Percentiles rank a stretch among this genome's conserved stretches.
Conservation (phyloP, 2,113 vertebrate species). For the Gopherus flavomarginatus region DNA sequence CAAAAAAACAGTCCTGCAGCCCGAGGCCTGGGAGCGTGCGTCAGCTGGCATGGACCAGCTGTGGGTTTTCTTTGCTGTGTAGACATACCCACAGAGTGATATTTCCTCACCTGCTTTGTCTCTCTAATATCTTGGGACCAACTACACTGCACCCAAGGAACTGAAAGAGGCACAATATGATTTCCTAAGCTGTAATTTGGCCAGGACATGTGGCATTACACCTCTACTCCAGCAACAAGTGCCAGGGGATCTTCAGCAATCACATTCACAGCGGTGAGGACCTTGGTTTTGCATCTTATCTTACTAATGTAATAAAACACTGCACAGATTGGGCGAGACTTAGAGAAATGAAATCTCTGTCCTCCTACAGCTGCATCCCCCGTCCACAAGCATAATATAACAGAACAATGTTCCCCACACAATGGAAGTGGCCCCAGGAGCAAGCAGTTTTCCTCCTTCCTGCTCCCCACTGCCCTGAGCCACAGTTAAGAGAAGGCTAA, state of each 20-base stretch:
- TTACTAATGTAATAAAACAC: not conserved
- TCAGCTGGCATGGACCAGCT: not conserved
- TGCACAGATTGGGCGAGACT: not conserved
- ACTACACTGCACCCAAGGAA: not conserved
- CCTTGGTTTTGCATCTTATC: not conserved
- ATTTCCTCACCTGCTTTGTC: not conserved
- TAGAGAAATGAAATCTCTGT: not conserved
- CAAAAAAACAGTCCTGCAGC: not conserved
- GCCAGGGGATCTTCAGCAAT: not conserved
- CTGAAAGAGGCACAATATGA: fast-evolving
- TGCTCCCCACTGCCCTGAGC: fast-evolving
- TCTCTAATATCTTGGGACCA: not conserved
- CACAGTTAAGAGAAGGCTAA: not conserved
- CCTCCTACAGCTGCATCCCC: not conserved
- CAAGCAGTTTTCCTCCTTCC: not conserved
- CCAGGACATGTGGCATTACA: not conserved
- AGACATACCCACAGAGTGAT: not conserved
- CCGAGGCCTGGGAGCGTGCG: not conserved
- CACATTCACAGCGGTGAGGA: not conserved
- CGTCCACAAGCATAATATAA: not conserved
- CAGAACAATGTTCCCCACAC: not conserved
- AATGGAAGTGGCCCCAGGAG: not conserved
- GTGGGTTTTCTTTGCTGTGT: not conserved
- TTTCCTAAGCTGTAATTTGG: not conserved
- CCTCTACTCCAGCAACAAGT: not conserved